Evolutionary conservation across 2,113 vertebrate genomes (phyloP), one percentile per base, ranked within the genome.

Genomic region (Cheilinus undulatus): DNA sequence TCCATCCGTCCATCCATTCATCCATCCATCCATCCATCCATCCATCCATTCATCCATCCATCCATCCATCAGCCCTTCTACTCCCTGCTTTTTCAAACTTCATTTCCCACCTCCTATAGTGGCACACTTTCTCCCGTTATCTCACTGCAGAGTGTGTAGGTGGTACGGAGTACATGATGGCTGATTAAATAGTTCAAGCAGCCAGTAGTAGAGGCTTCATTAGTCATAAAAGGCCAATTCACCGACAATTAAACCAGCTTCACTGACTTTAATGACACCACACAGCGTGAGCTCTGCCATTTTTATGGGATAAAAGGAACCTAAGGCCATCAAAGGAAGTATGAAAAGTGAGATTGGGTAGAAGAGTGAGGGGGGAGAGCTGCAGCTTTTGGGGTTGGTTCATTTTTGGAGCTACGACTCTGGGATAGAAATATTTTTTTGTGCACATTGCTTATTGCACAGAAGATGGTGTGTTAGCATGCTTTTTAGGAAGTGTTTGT

Each of bases 141-240:
- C 71, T 71, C 15, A 30, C 32, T 32, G 46, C 59, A 30, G 59
- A 88, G 79, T 86, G 75, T 84, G 80, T 86, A 88, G 86, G 85
- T 90, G 79, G 75, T 69, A 53, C 78, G 20, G 60, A 78, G 70
- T 85, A 86, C 82, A 90, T 58, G 82, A 86, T 87, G 75, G 74
- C 75, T 85, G 75, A 86, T 86, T 84, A 92, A 89, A 86, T 82
- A 86, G 81, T 80, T 85, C 84, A 85, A 85, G 84, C 82, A 76
- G 74, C 82, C 71, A 75, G 73, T 86, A 85, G 70, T 62, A 64
- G 69, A 75, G 76, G 78, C 77, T 88, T 91, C 87, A 88, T 91
- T 90, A 90, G 89, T 91, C 85, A 90, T 89, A 88, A 91, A 91
- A 88, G 86, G 74, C 71, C 72, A 83, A 87, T 85, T 91, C 82